Evolutionary conservation across 2,888 invertebrate species (phyloP), one percentile per base, ranked within the genome.

Genomic region (Drosophila ezoana): DNA sequence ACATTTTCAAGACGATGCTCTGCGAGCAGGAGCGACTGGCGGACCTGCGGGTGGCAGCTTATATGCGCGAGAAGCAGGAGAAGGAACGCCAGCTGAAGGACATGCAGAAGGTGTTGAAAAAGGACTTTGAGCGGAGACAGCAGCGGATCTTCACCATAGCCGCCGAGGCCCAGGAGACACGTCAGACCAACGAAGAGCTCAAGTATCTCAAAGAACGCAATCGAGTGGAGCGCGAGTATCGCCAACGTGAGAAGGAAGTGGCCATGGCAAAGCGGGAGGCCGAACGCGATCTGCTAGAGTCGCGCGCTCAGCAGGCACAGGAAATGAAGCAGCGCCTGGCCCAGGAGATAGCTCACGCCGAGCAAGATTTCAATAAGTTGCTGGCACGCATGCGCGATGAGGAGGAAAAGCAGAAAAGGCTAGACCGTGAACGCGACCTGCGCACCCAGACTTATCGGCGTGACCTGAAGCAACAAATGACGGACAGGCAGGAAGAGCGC

Each of bases 401-500:
- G 53, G 91, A 92, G 54, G 86, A 79, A 4, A 87, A 90, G 28
- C 91, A 92, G 6, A 63, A 76, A 2, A 13, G 44, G 1, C 20
- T 85, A 13, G 87, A 90, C 28, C 82, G 84, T 0, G 79, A 89
- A 5, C 86, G 90, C 2, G 81, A 89, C 0, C 63, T 71, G 6
- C 87, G 87, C 13, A 86, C 89, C 0, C 85, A 86, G 35, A 80
- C 77, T 52, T 92, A 92, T 79, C 89, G 92, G 0, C 77, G 81
- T 2, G 92, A 92, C 14, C 91, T 92, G 13, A 87, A 90, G 14
- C 89, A 90, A 3, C 92, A 92, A 72, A 92, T 92, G 85, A 89
- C 88, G 35, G 89, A 92, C 47, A 90, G 91, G 60, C 89, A 90
- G 72, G 77, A 82, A n/a, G 90, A 90, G 57, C 89, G 91, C 0